Evolutionary conservation across 2,888 invertebrate genomes (phyloP).

Genomic region (Himalopsyche kuldschensis): DNA sequence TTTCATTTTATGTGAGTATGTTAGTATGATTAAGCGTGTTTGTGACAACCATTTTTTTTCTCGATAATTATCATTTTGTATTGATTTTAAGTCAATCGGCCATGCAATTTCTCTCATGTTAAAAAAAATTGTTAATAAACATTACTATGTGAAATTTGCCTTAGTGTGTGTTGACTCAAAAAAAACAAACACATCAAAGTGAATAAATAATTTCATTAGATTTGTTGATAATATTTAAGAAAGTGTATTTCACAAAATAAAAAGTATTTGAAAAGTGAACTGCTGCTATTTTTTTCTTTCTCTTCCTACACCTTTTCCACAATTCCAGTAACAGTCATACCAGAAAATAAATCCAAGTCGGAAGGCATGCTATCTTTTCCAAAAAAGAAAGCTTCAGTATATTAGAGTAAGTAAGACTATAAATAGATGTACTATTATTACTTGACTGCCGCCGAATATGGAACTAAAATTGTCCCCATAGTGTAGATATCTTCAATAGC

Average conservation of each 20-base stretch:
- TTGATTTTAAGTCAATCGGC: neutral
- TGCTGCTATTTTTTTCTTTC: neutral
- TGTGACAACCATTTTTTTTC: constrained; percentile 6
- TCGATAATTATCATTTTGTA: neutral
- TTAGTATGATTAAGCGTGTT: constrained; percentile 32
- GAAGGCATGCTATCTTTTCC: no score
- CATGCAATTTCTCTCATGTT: constrained; percentile 12
- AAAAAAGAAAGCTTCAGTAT: no score
- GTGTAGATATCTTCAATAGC: no score
- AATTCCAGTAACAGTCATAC: no score
- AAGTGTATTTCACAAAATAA: constrained; percentile 29
- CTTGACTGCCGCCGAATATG: no score
- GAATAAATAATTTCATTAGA: constrained; percentile 17
- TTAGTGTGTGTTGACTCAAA: constrained; percentile 20
- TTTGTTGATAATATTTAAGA: constrained; percentile 33
- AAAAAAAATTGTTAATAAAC: constrained; percentile 18
- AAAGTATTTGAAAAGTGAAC: constrained; percentile 5
- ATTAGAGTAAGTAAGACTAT: no score
- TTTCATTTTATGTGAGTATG: constrained; percentile 26
- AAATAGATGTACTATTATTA: no score
- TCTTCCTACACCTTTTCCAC: neutral
- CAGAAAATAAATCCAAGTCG: no score
- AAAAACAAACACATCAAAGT: constrained; percentile 10
- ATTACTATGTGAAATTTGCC: constrained; percentile 19
- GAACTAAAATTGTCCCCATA: no score